Evolutionary conservation across 2,797 vertebrate species (phyloP).

Genomic region (Serranus cabrilla): DNA sequence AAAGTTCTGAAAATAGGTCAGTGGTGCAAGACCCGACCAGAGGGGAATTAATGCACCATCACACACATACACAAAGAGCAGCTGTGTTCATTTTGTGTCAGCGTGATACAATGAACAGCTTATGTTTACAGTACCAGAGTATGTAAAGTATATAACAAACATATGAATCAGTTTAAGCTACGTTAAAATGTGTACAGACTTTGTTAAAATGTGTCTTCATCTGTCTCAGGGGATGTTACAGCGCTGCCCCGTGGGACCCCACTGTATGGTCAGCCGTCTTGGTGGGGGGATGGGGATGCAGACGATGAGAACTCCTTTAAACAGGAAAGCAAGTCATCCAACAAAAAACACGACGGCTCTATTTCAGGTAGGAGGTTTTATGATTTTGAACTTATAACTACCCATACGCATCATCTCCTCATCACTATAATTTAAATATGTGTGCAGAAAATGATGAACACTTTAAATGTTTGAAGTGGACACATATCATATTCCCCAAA

Average conservation of each 20-base stretch:
- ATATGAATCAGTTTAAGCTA: background rate
- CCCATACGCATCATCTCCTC: background rate
- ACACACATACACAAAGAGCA: constrained; percentile 44
- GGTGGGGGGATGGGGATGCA: constrained; percentile 98
- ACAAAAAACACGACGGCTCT: constrained; percentile 86
- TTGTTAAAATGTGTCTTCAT: constrained; percentile 33
- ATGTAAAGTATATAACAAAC: constrained; percentile 18
- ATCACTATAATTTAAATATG: background rate
- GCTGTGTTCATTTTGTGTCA: constrained; percentile 53
- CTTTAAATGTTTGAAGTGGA: constrained; percentile 1
- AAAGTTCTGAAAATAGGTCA: constrained; percentile 70
- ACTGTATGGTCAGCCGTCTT: constrained; percentile 96
- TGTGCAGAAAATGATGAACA: background rate
- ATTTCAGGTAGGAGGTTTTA: constrained; percentile 84
- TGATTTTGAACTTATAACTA: background rate
- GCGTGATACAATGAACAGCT: constrained; percentile 19
- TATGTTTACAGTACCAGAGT: background rate
- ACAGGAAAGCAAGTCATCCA: constrained; percentile 89
- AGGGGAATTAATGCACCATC: constrained; percentile 44
- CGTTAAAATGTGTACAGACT: constrained; percentile 2
- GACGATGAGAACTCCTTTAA: constrained; percentile 94
- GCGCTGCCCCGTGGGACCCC: constrained; percentile 95
- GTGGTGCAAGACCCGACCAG: constrained; percentile 42
- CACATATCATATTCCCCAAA: background rate
- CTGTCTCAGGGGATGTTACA: constrained; percentile 85